Conservation (phyloP, 2,888 invertebrate genomes). For the Graphium colonna region DNA sequence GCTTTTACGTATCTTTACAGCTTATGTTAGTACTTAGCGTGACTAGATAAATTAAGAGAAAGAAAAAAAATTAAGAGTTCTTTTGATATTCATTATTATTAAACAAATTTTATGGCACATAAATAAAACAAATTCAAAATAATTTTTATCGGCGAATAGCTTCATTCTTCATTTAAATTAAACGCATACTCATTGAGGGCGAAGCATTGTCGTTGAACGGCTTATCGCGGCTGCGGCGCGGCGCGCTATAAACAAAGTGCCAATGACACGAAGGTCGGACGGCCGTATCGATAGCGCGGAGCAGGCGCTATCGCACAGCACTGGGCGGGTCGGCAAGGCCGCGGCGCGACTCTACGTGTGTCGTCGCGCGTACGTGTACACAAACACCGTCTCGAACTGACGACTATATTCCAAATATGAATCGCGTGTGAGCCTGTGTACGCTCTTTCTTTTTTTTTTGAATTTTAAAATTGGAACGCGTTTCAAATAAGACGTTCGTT, state of each 20-base stretch:
- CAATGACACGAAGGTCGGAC: constrained; percentile 69
- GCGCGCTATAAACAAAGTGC: constrained; percentile 62
- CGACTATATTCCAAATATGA: constrained; percentile 49
- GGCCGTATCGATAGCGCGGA: constrained; percentile 64
- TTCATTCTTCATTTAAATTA: constrained; percentile 14
- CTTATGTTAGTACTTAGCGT: no score
- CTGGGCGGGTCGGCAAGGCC: constrained; percentile 70
- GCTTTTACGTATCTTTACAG: no score
- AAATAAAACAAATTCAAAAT: no score
- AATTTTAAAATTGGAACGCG: constrained; percentile 16
- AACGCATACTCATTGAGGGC: constrained; percentile 41
- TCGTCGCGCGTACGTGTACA: constrained; percentile 36
- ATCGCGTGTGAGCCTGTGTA: constrained; percentile 34
- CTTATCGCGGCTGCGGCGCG: constrained; percentile 60
- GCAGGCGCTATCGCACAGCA: constrained; percentile 59
- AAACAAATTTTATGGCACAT: no score
- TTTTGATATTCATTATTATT: no score
- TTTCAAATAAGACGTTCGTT: constrained; percentile 12
- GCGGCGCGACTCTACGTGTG: constrained; percentile 54
- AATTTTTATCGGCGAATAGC: no score
- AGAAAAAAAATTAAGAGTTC: no score
- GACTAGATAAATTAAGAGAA: no score
- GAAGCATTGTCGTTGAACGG: constrained; percentile 26
- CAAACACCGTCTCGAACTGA: constrained; percentile 43
- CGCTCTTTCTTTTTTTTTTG: constrained; percentile 23